Evolutionary conservation across 2,113 vertebrate species (phyloP).

Genomic region (Bos javanicus): DNA sequence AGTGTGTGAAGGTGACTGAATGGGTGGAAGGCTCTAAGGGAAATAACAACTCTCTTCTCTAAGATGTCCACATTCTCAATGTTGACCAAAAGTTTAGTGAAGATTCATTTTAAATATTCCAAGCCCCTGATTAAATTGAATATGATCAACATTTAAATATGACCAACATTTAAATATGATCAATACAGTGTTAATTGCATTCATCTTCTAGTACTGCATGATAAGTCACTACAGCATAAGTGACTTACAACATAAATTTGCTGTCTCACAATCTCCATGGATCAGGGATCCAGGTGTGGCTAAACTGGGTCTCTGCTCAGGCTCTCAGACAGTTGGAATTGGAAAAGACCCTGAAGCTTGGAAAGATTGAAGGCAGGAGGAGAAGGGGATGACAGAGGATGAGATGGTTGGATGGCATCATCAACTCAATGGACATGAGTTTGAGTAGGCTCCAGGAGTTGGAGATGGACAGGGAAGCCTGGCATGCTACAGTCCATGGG

Average conservation of each 20-base stretch:
- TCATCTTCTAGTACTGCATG: not conserved
- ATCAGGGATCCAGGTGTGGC: not conserved
- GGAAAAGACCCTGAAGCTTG: not conserved
- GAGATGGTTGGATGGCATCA: not conserved
- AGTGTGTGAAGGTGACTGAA: slow-evolving; percentile 22
- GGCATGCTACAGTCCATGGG: not conserved
- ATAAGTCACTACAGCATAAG: not conserved
- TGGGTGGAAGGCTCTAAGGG: not conserved
- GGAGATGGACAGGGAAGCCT: not conserved
- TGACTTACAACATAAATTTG: not conserved
- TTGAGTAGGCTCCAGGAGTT: not conserved
- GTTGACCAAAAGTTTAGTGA: not conserved
- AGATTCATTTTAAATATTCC: slow-evolving; percentile 25
- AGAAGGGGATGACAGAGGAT: not conserved
- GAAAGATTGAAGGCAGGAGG: not conserved
- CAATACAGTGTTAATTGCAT: not conserved
- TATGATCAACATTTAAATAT: not conserved
- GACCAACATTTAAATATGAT: slow-evolving; percentile 5
- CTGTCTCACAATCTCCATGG: not conserved
- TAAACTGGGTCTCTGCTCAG: not conserved
- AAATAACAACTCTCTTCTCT: not conserved
- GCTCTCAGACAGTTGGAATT: not conserved
- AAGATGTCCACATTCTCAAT: not conserved
- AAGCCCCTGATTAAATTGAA: slow-evolving; percentile 25
- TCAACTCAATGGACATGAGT: not conserved